Evolutionary conservation across 2,797 vertebrate species (phyloP).

Genomic region (Poecilia velifera): DNA sequence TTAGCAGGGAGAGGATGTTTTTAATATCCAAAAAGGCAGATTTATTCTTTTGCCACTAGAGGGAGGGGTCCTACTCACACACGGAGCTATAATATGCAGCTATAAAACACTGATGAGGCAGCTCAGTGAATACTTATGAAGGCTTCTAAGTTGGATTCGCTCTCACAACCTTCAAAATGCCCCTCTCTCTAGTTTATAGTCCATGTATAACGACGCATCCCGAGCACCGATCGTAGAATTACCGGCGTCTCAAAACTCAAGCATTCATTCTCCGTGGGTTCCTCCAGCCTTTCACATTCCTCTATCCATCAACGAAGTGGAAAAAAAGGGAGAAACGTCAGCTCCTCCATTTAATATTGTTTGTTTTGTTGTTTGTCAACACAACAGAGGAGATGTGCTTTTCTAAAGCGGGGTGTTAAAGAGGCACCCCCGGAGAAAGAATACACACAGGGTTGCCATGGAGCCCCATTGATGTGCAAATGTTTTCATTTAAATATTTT

Average conservation of each 20-base stretch:
- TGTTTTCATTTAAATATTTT: conserved; percentile 88
- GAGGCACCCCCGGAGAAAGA: conserved; percentile 82
- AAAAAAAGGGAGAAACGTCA: conserved; percentile 62
- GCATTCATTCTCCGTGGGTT: conserved; percentile 68
- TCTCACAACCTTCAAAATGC: conserved; percentile 65
- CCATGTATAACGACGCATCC: conserved; percentile 67
- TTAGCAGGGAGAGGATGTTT: conserved; percentile 42
- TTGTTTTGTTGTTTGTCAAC: conserved; percentile 89
- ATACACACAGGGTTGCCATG: conserved; percentile 86
- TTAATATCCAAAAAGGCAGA: conserved; percentile 32
- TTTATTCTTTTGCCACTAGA: conserved; percentile 75
- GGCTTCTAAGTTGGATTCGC: conserved; percentile 55
- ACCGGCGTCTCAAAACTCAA: conserved; percentile 69
- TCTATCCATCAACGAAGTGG: conserved; percentile 79
- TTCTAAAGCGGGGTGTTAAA: conserved; percentile 85
- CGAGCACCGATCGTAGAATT: conserved; percentile 71
- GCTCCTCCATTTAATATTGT: conserved; percentile 83
- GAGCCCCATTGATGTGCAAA: conserved; percentile 86
- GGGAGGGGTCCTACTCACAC: conserved; percentile 72
- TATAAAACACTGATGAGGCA: conserved; percentile 68
- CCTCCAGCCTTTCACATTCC: conserved; percentile 68
- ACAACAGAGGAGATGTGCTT: conserved; percentile 85
- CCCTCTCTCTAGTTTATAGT: conserved; percentile 60
- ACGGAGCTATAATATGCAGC: conserved; percentile 60
- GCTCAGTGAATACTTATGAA: conserved; percentile 68